Percentiles rank a stretch among this genome's conserved stretches.
Evolutionary conservation across 1,140 invertebrate species (phyloP).

Genomic region (Heliconius nattereri): DNA sequence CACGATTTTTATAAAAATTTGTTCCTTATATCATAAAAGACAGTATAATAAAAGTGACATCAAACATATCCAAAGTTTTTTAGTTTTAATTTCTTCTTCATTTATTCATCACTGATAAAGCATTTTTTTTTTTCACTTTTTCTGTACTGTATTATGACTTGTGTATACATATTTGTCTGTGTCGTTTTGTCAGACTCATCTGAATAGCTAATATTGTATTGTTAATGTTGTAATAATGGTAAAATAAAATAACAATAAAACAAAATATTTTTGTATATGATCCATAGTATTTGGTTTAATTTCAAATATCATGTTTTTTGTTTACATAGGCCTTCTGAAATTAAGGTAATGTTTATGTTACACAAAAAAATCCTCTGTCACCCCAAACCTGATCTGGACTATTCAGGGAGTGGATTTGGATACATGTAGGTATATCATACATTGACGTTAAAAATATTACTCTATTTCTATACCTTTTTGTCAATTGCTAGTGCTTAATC

Average conservation of each 20-base stretch:
- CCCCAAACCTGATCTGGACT: no score
- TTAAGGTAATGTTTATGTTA: neutral
- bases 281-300: constrained; percentile 54
- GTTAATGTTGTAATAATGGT: constrained; percentile 62
- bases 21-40: neutral
- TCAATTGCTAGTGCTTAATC: no score
- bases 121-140: neutral
- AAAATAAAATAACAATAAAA: constrained; percentile 69
- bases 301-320: constrained; percentile 14
- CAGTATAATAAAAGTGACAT: neutral
- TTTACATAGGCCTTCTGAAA: neutral
- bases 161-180: neutral
- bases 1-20: neutral
- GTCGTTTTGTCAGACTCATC: constrained; percentile 22
- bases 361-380: no score
- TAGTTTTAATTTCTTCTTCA: neutral
- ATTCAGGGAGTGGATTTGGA: no score
- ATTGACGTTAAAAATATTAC: no score
- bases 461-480: no score
- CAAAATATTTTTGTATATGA: constrained; percentile 74
- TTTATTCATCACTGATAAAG: neutral
- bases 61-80: neutral
- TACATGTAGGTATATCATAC: no score
- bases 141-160: neutral
- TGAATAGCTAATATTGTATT: constrained; percentile 46